These are phyloP conservation scores for Enteromius afrohamiltoni DNA, from an alignment of 2,797 vertebrate species.

Conservation along the genomic window DNA sequence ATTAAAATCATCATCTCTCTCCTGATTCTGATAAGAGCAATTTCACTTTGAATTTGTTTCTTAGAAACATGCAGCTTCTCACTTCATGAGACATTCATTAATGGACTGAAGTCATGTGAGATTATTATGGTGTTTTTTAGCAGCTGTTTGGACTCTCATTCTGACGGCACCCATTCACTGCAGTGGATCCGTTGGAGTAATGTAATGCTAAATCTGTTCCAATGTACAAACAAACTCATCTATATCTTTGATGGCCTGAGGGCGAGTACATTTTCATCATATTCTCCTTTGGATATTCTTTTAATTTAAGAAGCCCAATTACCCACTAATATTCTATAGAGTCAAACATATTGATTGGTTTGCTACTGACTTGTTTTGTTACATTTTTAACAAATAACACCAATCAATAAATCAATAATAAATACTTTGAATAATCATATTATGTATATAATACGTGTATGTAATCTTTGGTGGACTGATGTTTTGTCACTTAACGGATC, in stretches of 20 bases:
- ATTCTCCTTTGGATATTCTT: neutral
- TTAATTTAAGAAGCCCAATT: neutral
- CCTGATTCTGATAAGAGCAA: neutral
- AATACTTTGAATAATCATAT: constrained; percentile 5
- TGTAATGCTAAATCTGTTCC: neutral
- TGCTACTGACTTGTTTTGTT: constrained; percentile 1
- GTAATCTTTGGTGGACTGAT: constrained; percentile 1
- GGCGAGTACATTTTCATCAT: neutral
- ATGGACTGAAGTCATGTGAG: neutral
- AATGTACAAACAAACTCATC: neutral
- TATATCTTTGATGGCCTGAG: neutral
- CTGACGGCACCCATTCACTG: neutral
- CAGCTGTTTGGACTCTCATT: neutral
- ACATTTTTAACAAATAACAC: constrained; percentile 1
- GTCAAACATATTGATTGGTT: neutral
- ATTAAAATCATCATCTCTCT: neutral
- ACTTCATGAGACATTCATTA: neutral
- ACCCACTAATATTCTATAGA: neutral
- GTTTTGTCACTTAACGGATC: neutral
- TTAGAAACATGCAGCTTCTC: neutral
- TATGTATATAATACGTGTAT: neutral
- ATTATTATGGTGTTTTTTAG: neutral
- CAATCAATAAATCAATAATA: neutral
- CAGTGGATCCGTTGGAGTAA: neutral
- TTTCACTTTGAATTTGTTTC: neutral